These are phyloP conservation scores for Eristalinus aeneus DNA, from an alignment of 2,888 invertebrate genomes.

Conservation along the genomic window DNA sequence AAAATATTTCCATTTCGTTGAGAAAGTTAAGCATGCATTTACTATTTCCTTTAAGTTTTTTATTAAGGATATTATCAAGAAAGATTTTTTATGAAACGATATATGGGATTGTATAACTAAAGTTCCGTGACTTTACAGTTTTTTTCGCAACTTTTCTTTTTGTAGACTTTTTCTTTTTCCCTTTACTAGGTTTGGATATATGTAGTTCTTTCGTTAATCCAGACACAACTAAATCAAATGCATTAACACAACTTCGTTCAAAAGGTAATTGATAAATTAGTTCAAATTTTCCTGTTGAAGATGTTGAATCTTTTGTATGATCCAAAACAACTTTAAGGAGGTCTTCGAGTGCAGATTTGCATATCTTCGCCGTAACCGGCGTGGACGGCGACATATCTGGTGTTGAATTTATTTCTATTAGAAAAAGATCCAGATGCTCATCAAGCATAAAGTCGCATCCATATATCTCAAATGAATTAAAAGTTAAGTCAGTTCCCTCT, in stretches of 20 bases:
- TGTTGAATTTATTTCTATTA: conserved; percentile 95
- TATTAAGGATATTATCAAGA: no score
- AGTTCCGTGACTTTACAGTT: neutral
- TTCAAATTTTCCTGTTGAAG: conserved; percentile 84
- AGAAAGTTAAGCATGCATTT: no score
- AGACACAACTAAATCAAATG: conserved; percentile 22
- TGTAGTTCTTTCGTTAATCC: conserved; percentile 38
- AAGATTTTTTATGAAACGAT: no score
- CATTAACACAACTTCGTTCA: neutral
- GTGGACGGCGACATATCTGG: conserved; percentile 92
- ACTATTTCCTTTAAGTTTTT: no score
- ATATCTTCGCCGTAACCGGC: conserved; percentile 90
- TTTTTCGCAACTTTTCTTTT: conserved; percentile 4
- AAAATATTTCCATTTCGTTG: no score
- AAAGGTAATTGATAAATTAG: conserved; percentile 78
- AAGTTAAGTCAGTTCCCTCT: conserved; percentile 85
- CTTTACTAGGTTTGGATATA: neutral
- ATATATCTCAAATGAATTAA: conserved; percentile 92
- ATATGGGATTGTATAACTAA: neutral
- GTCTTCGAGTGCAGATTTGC: conserved; percentile 90
- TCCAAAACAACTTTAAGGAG: conserved; percentile 89
- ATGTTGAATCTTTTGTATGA: conserved; percentile 76
- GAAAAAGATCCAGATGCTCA: conserved; percentile 91
- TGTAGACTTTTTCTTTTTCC: neutral
- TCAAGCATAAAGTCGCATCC: conserved; percentile 96